phyloP scores from a whole-genome alignment of 2,797 vertebrate genomes.

The Selene dorsalis region DNA sequence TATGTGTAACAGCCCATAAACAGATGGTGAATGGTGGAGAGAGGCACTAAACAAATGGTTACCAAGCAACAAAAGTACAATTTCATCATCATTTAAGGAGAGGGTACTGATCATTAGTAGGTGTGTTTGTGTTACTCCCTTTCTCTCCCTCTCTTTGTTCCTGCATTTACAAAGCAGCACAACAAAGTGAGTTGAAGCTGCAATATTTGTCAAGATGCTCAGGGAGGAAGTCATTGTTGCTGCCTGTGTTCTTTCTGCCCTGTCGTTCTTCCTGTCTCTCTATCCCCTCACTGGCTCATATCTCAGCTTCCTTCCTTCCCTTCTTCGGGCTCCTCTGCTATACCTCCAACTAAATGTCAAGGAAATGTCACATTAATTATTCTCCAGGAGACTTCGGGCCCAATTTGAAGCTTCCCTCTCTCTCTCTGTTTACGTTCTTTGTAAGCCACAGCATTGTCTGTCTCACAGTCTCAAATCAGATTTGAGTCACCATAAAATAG shows the following conservation, averaged over 20 bases:
- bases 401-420: constrained; percentile 67
- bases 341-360: constrained; percentile 86
- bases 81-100: constrained; percentile 67
- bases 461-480: constrained; percentile 79
- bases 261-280: constrained; percentile 53
- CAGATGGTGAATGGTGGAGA: constrained; percentile 61
- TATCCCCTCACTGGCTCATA: constrained; percentile 44
- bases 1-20: constrained; percentile 65
- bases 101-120: constrained; percentile 49
- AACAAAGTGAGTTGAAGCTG: constrained; percentile 21
- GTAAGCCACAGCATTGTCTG: constrained; percentile 66
- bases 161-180: constrained; percentile 23
- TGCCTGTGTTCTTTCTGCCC: constrained; percentile 39
- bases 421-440: constrained; percentile 69
- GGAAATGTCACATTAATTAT: constrained; percentile 90
- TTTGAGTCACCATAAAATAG: constrained; percentile 77
- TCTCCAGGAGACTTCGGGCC: constrained; percentile 77
- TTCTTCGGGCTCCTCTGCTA: constrained; percentile 75
- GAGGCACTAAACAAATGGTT: constrained; percentile 74
- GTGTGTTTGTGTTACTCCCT: constrained; percentile 46
- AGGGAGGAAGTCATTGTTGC: constrained; percentile 15
- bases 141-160: constrained; percentile 5
- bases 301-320: constrained; percentile 58
- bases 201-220: constrained; percentile 45
- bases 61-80: constrained; percentile 76